Evolutionary conservation across 2,797 vertebrate genomes (phyloP), one percentile per base, ranked within the genome.

Genomic region (Glyptemys insculpta): DNA sequence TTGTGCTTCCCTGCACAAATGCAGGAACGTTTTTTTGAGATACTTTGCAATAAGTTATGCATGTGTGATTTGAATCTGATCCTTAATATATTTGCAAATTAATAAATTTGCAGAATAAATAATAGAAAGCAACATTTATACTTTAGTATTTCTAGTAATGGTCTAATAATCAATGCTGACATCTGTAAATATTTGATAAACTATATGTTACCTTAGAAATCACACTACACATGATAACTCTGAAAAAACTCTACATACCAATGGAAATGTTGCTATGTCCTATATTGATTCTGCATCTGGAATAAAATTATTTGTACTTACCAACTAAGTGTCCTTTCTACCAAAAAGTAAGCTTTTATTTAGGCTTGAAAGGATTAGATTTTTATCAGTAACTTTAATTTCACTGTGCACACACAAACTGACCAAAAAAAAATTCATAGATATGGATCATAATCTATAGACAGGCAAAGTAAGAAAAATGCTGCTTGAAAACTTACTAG

Each of bases 231-330:
- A 6, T 56, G 81, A 74, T 89, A 93, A 93, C 90, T 83, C 81
- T 88, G 8, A 11, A 88, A 89, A 52, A 93, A 92, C 84, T 88
- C 84, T 92, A 10, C n/a, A 25, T 72, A 76, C 50, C 83, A 56
- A 23, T 91, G 54, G 27, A 91, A 85, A 19, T 65, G 72, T 81
- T 94, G 87, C 23, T 56, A 80, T 47, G 41, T 89, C 68, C 85
- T 80, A 16, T 88, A 96, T 78, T 78, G 44, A 84, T 88, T 86
- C 78, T 80, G 25, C 18, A 21, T 29, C 85, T 65, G 6, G 31
- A 34, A 7, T 89, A 54, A 80, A 25, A 91, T 54, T 8, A 8
- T 44, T 91, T 93, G 25, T 83, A 18, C 25, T 50, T 3, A 37
- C 0, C 0, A 41, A 50, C 59, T 85, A 88, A 86, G 50, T 78